Evolutionary conservation across 2,113 vertebrate species (phyloP).

Genomic region (Pelodiscus sinensis): DNA sequence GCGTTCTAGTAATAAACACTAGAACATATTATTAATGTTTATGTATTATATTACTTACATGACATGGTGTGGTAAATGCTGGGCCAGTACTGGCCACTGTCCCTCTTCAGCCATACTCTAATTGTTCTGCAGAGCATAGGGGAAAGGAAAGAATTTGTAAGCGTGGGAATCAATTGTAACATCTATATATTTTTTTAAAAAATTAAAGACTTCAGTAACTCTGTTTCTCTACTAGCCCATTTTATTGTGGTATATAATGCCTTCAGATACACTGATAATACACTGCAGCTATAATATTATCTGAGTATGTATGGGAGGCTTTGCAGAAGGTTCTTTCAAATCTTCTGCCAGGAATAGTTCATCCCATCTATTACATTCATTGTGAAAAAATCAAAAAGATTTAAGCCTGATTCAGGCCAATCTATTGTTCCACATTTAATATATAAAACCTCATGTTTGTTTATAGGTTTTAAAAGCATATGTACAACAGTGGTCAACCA

Average conservation of each 20-base stretch:
- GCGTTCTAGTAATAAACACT: background rate
- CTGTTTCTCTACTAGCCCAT: background rate
- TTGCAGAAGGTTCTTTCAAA: background rate
- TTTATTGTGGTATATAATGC: background rate
- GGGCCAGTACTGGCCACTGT: slow-evolving; percentile 98
- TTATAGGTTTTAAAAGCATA: too few relatives aligned
- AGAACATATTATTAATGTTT: background rate
- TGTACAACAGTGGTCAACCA: too few relatives aligned
- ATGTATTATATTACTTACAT: slow-evolving; percentile 82
- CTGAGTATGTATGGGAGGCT: background rate
- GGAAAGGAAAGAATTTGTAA: background rate
- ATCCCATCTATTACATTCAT: background rate
- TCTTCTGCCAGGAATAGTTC: background rate
- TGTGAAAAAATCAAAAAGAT: background rate
- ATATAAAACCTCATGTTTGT: background rate
- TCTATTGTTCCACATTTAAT: background rate
- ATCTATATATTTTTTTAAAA: background rate
- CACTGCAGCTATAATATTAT: background rate
- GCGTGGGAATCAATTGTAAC: background rate
- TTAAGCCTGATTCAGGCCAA: background rate
- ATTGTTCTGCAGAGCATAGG: slow-evolving; percentile 83
- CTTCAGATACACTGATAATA: background rate
- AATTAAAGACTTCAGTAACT: background rate
- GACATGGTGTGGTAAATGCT: slow-evolving; percentile 95
- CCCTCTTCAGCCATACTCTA: slow-evolving; percentile 95